Evolutionary conservation across 2,797 vertebrate genomes (phyloP).

Genomic region (Ambastaia sidthimunki): DNA sequence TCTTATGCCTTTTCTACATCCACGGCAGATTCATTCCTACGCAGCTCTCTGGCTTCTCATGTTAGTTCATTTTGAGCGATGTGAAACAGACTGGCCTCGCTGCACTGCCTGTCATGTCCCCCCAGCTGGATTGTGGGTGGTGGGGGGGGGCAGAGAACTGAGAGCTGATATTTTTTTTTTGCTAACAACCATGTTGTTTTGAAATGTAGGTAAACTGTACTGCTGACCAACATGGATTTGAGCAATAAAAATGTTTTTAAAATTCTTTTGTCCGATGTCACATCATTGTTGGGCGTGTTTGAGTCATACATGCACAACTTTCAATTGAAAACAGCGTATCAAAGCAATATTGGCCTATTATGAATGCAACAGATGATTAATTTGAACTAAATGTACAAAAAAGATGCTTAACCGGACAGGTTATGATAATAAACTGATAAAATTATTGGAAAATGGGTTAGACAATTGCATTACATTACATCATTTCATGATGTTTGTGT

Average conservation of each 20-base stretch:
- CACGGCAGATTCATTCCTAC: slow-evolving; percentile 70
- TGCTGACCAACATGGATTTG: slow-evolving; percentile 84
- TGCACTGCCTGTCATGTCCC: slow-evolving; percentile 69
- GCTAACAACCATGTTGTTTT: slow-evolving; percentile 76
- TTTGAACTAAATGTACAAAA: neutral
- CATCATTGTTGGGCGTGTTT: slow-evolving; percentile 11
- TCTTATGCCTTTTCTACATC: slow-evolving; percentile 54
- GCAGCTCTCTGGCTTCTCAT: slow-evolving; percentile 69
- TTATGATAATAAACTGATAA: neutral
- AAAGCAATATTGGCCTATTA: neutral
- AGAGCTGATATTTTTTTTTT: slow-evolving; percentile 66
- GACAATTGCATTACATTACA: neutral
- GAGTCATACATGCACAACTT: neutral
- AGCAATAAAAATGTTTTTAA: slow-evolving; percentile 83
- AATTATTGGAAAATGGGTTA: neutral
- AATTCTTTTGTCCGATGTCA: slow-evolving; percentile 31
- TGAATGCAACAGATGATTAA: neutral
- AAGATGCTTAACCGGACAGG: neutral
- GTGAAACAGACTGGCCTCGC: slow-evolving; percentile 68
- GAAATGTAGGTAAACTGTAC: slow-evolving; percentile 83
- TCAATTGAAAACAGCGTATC: neutral
- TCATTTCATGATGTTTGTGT: neutral
- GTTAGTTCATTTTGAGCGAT: slow-evolving; percentile 65
- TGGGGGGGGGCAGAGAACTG: slow-evolving; percentile 64
- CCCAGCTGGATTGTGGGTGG: slow-evolving; percentile 71